Evolutionary conservation across 2,797 vertebrate genomes (phyloP), one percentile per base, ranked within the genome.

Genomic region (Coregonus sp.): DNA sequence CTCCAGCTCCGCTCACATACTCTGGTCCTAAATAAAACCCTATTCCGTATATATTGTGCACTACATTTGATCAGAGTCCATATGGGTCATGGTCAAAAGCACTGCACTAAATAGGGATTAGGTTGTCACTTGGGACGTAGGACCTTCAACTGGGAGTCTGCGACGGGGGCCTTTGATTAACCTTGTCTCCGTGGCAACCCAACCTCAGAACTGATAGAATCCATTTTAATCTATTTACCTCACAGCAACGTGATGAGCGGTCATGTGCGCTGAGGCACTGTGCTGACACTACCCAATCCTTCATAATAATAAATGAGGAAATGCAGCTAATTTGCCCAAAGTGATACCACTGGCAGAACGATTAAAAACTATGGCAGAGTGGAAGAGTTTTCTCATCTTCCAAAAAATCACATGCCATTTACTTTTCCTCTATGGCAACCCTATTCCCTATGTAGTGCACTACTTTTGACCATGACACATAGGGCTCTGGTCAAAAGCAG

Each of bases 321-420:
- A 76, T 81, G 80, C 56, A 77, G 81, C 80, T 77, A 73, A 90
- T 87, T 84, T 84, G 52, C 75, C 25, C 12, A 82, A 85, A 88
- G 81, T 84, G 70, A 88, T 82, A 81, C 81, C 12, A 20, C 82
- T 86, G 83, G 81, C 79, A 84, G 72, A 40, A 72, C 72, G 87
- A 75, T 71, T 25, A 85, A 71, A 6, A 69, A 15, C 56, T 59
- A 51, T 37, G 1, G 75, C 31, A 25, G 71, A 56, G 61, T 73
- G 50, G 29, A 59, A 69, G 80, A 76, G 68, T 35, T 25, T 25
- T 76, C 66, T 70, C 65, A 35, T 86, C 85, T 73, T 91, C 86
- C 86, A 90, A 86, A 25, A 78, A 86, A 86, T 88, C 81, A 83
- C 88, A 85, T 81, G 86, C 78, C 83, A 85, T 90, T 92, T 90